Percentiles rank a stretch among this genome's conserved stretches.
These are phyloP conservation scores for Chrysotoxum bicinctum DNA, from an alignment of 2,888 invertebrate species.

Conservation along the genomic window DNA sequence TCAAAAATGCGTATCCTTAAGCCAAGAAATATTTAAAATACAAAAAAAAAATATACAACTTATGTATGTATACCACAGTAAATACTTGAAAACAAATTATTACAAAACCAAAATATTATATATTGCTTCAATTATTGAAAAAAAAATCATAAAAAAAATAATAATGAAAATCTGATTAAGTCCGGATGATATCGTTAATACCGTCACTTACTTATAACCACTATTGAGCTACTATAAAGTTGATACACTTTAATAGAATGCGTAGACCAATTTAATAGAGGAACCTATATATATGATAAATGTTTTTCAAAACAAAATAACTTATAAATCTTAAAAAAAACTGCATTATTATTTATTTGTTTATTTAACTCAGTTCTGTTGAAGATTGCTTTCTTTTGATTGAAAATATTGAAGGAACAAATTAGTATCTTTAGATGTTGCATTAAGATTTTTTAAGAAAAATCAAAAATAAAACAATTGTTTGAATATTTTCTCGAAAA, in stretches of 20 bases:
- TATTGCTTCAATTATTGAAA: conserved; percentile 53
- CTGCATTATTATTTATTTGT: not conserved
- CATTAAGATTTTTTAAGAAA: too few relatives aligned
- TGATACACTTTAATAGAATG: conserved; percentile 63
- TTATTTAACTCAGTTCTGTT: not conserved
- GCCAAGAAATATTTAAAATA: conserved; percentile 20
- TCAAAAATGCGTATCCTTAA: conserved; percentile 49
- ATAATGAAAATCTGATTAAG: conserved; percentile 29
- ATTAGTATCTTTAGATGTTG: too few relatives aligned
- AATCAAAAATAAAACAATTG: too few relatives aligned
- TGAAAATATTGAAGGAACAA: too few relatives aligned
- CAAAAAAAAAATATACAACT: conserved; percentile 35
- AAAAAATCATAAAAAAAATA: not conserved
- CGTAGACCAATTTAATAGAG: conserved; percentile 71
- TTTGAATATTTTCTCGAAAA: too few relatives aligned
- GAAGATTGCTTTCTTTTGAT: not conserved
- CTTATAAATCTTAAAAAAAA: conserved; percentile 34
- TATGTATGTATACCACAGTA: conserved; percentile 58
- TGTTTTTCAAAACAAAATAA: conserved; percentile 13
- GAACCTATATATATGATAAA: conserved; percentile 40
- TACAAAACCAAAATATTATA: conserved; percentile 31
- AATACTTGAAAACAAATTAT: conserved; percentile 25
- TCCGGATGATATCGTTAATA: conserved; percentile 42
- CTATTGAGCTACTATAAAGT: conserved; percentile 69
- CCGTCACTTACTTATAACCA: conserved; percentile 65